Evolutionary conservation across 1,140 invertebrate genomes (phyloP).

Genomic region (Eumeta japonica): DNA sequence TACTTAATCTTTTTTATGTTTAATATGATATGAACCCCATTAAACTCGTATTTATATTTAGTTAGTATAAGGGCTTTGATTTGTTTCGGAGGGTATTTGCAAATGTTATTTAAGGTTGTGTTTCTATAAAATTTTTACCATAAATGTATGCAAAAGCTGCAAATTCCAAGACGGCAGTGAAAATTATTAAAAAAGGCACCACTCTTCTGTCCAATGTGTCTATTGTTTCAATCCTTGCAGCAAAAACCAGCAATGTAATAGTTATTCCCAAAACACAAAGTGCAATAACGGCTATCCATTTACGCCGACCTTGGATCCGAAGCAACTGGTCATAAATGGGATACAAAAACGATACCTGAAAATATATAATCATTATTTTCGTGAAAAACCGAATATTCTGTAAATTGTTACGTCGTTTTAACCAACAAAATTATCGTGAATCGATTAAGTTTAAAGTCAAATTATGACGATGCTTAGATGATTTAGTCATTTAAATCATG

Average conservation of each 20-base stretch:
- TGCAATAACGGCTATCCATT: slow-evolving; percentile 22
- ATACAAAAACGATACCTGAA: slow-evolving; percentile 28
- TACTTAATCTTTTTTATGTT: not conserved
- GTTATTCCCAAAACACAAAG: slow-evolving; percentile 19
- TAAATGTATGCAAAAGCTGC: slow-evolving; percentile 37
- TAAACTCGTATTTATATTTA: no score
- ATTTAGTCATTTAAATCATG: no score
- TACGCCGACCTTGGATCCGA: slow-evolving; percentile 23
- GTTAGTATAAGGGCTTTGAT: no score
- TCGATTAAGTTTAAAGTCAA: no score
- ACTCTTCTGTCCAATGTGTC: slow-evolving; percentile 23
- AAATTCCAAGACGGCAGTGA: slow-evolving; percentile 28
- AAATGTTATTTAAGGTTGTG: no score
- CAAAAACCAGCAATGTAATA: slow-evolving; percentile 14
- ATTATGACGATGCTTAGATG: no score
- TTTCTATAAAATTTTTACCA: slow-evolving; percentile 18
- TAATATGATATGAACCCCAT: not conserved
- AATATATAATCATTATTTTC: no score
- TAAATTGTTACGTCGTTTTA: no score
- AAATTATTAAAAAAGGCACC: slow-evolving; percentile 23
- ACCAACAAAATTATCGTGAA: no score
- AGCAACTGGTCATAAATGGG: slow-evolving; percentile 35
- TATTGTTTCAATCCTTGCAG: slow-evolving; percentile 18
- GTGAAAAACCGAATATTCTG: no score
- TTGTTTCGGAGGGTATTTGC: no score